These are phyloP conservation scores for Urocitellus parryii DNA, from an alignment of 2,113 vertebrate species.

Conservation along the genomic window DNA sequence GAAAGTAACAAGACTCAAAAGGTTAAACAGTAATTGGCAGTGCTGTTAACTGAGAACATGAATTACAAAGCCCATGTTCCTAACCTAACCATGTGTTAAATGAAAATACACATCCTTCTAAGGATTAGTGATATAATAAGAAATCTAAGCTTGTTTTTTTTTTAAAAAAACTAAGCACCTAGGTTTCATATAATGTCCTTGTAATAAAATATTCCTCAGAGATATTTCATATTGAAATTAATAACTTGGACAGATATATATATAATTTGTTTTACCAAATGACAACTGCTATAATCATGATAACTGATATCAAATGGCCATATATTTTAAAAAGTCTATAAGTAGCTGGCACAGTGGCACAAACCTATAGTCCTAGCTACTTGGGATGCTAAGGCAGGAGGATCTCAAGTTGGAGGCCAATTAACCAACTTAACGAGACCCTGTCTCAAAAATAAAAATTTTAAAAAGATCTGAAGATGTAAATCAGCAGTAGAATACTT, in stretches of 20 bases:
- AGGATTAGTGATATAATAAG: not conserved
- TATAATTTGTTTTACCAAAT: not conserved
- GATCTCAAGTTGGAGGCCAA: no score
- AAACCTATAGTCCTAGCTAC: not conserved
- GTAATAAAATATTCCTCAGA: slow-evolving; percentile 17
- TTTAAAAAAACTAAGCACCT: slow-evolving; percentile 4
- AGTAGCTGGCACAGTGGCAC: not conserved
- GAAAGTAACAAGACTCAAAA: slow-evolving; percentile 2
- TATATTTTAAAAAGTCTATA: not conserved
- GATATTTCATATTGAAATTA: slow-evolving; percentile 9
- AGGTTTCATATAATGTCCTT: not conserved
- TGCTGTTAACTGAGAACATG: not conserved
- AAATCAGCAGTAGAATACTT: not conserved
- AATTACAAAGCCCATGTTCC: not conserved
- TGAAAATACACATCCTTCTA: not conserved
- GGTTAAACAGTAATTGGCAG: not conserved
- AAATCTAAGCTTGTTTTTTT: not conserved
- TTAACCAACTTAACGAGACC: not conserved
- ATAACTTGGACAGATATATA: not conserved
- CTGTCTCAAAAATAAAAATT: not conserved
- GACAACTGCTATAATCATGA: slow-evolving; percentile 1
- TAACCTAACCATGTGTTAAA: not conserved
- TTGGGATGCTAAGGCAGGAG: no score
- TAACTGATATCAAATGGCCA: not conserved
- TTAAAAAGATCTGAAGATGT: not conserved